Evolutionary conservation across 2,888 invertebrate genomes (phyloP), one percentile per base, ranked within the genome.

Genomic region (Dryomyza anilis): DNA sequence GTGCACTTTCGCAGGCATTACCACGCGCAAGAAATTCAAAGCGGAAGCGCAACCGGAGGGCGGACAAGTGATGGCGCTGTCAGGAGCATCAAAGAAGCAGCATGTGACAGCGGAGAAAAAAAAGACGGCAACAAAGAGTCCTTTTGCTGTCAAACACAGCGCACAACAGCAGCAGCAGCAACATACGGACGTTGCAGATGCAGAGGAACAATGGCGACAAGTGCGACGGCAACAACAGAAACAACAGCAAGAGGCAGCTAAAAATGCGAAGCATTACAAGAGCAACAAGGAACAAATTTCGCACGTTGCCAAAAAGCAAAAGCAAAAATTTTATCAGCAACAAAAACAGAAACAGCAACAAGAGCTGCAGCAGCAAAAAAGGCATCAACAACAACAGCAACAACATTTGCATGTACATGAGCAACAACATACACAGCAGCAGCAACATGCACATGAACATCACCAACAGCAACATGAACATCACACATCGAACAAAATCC

Each of bases 401-500:
- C 64, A 63, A 6, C 30, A 60, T n/a, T 39, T 59, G 29, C 43
- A 46, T 29, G 4, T 12, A 21, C 43, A 56, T 6, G 56, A 48
- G 43, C 52, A 63, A 25, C 36, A 57, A 33, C 53, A 46, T 33
- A 6, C 27, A 29, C 29, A 45, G 25, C 12, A 46, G n/a, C 45
- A 63, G 50, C 56, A 39, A 39, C 59, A 66, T 46, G 60, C 63
- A 50, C 50, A 61, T 2, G 50, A 63, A 48, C 58, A 66, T 55
- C 67, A 67, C 14, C 62, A 64, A 4, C 59, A 70, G 33, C 63
- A 64, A 46, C 73, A 73, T 65, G 46, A 46, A 4, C 67, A 67
- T 61, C 68, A 57, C 36, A 33, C 61, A 55, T 70, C 75, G 67
- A 70, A 76, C 63, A 81, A 81, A 74, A 81, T 81, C 67, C 75